Conservation (phyloP, 2,797 vertebrate genomes). For the Pangasius djambal region DNA sequence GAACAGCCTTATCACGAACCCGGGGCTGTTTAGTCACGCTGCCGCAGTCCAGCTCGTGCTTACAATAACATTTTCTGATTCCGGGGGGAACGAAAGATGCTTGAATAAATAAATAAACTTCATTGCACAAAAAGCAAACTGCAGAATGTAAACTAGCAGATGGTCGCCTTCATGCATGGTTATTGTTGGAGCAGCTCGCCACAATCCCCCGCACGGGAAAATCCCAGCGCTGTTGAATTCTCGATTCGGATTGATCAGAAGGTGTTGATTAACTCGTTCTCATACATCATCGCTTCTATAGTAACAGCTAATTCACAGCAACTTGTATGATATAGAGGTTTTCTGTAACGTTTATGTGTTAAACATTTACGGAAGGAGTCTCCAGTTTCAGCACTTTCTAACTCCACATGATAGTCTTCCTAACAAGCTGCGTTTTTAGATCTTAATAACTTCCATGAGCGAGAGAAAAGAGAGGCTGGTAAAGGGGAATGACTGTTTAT, state of each 20-base stretch:
- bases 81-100: background rate
- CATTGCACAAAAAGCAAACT: background rate
- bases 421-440: background rate
- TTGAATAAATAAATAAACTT: background rate
- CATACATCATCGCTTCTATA: background rate
- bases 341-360: background rate
- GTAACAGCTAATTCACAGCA: background rate
- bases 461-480: background rate
- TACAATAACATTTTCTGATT: background rate
- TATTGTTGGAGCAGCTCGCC: background rate
- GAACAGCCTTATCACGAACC: slow-evolving; percentile 47
- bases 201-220: background rate
- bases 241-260: background rate
- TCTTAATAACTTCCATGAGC: background rate
- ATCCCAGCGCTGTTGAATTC: background rate
- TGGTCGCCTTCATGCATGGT: no score
- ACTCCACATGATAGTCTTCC: background rate
- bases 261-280: background rate
- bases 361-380: background rate
- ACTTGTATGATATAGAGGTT: background rate
- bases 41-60: background rate
- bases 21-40: slow-evolving; percentile 57
- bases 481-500: background rate
- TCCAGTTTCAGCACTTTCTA: background rate
- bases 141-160: background rate